phyloP scores from a whole-genome alignment of 2,113 vertebrate species.

The Parus major region DNA sequence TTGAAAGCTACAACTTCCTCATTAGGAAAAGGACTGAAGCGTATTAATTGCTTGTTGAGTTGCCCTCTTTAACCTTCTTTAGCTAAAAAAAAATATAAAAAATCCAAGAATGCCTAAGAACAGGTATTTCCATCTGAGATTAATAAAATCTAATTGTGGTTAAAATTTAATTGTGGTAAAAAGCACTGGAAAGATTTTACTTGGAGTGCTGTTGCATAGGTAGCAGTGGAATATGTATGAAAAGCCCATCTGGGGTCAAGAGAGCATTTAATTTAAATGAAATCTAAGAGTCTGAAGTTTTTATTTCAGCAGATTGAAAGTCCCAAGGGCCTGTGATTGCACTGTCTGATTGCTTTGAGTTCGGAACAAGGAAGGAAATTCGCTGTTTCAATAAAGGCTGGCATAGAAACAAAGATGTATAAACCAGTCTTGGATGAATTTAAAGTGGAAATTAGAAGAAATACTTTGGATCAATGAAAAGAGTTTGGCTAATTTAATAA shows the following conservation, averaged over 20 bases:
- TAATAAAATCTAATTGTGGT: neutral
- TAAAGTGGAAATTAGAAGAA: neutral
- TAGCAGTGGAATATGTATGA: neutral
- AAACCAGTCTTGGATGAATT: neutral
- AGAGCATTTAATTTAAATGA: neutral
- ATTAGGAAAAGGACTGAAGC: neutral
- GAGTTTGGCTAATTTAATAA: neutral
- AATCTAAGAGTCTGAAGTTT: neutral
- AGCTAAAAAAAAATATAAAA: neutral
- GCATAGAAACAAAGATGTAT: neutral
- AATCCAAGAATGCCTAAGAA: neutral
- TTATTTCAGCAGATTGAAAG: neutral
- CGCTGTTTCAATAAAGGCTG: neutral
- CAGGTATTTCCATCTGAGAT: neutral
- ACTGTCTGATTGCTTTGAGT: neutral
- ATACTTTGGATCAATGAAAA: neutral
- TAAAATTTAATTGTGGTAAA: neutral
- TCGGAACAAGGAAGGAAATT: neutral
- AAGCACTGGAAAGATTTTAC: neutral
- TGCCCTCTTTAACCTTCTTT: neutral
- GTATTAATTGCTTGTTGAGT: neutral
- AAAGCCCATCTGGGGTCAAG: neutral
- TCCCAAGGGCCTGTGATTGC: neutral
- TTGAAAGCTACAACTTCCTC: neutral
- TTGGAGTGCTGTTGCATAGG: neutral